These are phyloP conservation scores for Latrodectus hesperus DNA, from an alignment of 2,888 invertebrate genomes.

Conservation along the genomic window DNA sequence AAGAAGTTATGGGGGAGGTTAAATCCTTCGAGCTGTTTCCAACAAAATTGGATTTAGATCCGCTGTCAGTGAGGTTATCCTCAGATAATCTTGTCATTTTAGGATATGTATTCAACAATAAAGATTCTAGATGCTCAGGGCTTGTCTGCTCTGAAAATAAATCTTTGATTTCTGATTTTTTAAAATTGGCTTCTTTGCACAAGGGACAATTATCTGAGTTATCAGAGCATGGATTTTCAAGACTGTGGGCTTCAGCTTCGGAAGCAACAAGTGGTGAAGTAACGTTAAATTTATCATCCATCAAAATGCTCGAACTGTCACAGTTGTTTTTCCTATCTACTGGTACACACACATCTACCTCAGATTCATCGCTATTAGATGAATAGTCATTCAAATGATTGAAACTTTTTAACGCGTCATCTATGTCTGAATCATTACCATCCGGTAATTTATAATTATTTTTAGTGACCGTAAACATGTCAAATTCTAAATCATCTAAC, in stretches of 20 bases:
- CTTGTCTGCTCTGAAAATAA: constrained; percentile 26
- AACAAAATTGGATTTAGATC: background rate
- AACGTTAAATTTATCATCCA: background rate
- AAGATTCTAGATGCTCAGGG: constrained; percentile 24
- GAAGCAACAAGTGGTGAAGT: background rate
- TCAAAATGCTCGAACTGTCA: background rate
- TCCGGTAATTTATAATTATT: background rate
- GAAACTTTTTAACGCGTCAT: constrained; percentile 59
- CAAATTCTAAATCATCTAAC: constrained; percentile 60
- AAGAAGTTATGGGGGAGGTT: constrained; percentile 44
- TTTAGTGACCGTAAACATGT: constrained; percentile 51
- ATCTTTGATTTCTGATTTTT: constrained; percentile 37
- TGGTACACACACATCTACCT: background rate
- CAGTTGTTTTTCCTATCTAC: background rate
- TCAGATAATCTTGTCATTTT: constrained; percentile 39
- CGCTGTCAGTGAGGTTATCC: constrained; percentile 11
- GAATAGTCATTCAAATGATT: constrained; percentile 59
- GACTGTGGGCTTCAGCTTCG: constrained; percentile 8
- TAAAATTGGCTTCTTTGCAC: constrained; percentile 53
- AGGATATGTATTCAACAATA: constrained; percentile 46
- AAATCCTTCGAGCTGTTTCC: constrained; percentile 13
- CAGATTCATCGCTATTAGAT: constrained; percentile 41
- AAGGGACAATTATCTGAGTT: constrained; percentile 55
- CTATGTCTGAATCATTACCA: constrained; percentile 38
- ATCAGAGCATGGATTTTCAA: constrained; percentile 55